Base-by-base conservation (phyloP, 2,888 invertebrate genomes). In the Athrips mouffetella region DNA sequence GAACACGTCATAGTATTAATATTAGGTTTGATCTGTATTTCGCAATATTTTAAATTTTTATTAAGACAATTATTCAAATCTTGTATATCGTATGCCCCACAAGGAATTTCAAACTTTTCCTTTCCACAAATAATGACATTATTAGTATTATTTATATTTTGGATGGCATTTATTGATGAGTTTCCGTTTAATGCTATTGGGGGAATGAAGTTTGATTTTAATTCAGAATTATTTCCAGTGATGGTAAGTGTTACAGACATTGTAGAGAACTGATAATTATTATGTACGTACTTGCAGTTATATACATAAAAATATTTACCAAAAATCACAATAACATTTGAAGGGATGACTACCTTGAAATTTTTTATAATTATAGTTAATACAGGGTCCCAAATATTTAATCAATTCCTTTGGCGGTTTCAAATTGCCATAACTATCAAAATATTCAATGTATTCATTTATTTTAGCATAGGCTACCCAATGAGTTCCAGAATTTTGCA, bases 361-460 rank as follows among this genome's bases (percentile, higher is more conserved):
- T 53, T 57, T 51, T 51, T 20, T 13, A 16, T 33, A 33, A 33
- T 33, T 54, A 47, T 40, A 59, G 50, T 51, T 58, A 57, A 55
- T 68, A 64, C 11, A 54, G 57, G 45, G 62, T 67, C 16, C 11
- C 15, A 47, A 2, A 33, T 49, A 47, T 29, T 33, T 33, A 13
- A 45, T 21, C 2, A 51, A 31, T 57, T 72, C 68, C 42, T 44
- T 11, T 1, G 69, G 66, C 3, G 71, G 70, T 41, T 57, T 55
- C 13, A 71, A 54, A 54, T 75, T 64, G 2, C 74, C 74, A 55
- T 68, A 76, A 45, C 69, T 70, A 49, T 76, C 73, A 58, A 67
- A 77, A 54, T 77, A 77, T 40, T 60, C 51, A 13, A 68, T 58
- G 21, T 58, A 27, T 39, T 63, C 49, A 15, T 55, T 53, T 3